Percentiles rank a stretch among this genome's conserved stretches.
phyloP scores from a whole-genome alignment of 2,797 vertebrate species.

The Artibeus lituratus region DNA sequence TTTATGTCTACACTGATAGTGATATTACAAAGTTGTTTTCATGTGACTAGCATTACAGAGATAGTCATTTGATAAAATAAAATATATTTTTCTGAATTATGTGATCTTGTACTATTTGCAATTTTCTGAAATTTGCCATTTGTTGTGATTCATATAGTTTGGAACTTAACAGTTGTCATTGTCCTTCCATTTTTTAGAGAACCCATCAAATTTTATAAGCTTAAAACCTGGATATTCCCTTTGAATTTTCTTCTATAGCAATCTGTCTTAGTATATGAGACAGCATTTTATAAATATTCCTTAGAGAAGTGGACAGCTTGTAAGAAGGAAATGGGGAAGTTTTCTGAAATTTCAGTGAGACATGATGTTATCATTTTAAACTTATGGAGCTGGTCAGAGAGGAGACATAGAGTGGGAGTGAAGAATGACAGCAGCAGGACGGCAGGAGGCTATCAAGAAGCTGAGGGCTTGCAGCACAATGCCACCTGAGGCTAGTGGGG shows the following conservation, averaged over 20 bases:
- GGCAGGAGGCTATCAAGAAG: background rate
- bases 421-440: background rate
- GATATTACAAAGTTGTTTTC: background rate
- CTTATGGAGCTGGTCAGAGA: background rate
- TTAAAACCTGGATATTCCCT: background rate
- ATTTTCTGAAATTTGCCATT: background rate
- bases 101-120: background rate
- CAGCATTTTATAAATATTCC: background rate
- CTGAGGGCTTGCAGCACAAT: background rate
- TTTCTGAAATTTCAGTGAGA: background rate
- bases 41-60: background rate
- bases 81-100: background rate
- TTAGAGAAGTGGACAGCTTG: background rate
- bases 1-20: background rate
- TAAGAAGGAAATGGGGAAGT: background rate
- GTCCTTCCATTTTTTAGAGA: background rate
- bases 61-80: background rate
- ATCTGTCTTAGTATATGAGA: background rate
- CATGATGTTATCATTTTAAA: background rate
- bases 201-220: background rate
- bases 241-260: background rate
- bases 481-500: rapidly evolving
- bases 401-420: background rate
- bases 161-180: background rate
- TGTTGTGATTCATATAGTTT: background rate